Base-by-base conservation (phyloP, 2,888 invertebrate species). In the Pseudococcus viburni region DNA sequence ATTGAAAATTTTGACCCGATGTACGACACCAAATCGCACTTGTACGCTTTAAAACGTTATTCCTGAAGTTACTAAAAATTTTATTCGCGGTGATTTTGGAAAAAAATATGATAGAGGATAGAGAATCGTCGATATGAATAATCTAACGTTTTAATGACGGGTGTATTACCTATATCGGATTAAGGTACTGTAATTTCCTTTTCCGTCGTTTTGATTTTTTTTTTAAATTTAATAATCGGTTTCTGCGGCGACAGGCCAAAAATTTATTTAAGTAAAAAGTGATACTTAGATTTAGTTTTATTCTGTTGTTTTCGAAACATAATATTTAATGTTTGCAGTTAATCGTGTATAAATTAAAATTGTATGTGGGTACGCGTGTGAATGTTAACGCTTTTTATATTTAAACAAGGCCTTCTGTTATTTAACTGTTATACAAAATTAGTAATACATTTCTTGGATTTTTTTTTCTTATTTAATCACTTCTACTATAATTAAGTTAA, bases 301-400 rank as follows among this genome's bases (percentile, higher is more conserved):
- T 83, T 46, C 68, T 88, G 88, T 88, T 88, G 51, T 88, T 88
- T 83, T 55, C 80, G 55, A 83, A 88, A 88, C 88, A 88, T 88
- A 88, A 88, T 88, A 80, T 59, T 80, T 55, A 80, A 64, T 64
- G 64, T 88, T 83, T 39, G 77, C 86, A 86, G 48, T 88, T 88
- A 83, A 88, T 88, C 88, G 88, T 88, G 88, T 88, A 88, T 55
- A 88, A 80, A 59, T 80, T 51, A 88, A 46, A 39, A 73, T 80
- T 88, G 51, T 77, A 80, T 88, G 88, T 83, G 55, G 88, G 33
- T 88, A 83, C 55, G 88, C 88, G 88, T 88, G 88, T 88, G 88
- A 88, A 88, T 88, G 88, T 88, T 88, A 83, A 88, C 80, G 88
- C 88, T 88, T 80, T 83, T 88, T 73, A 86, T 73, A 68, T 77